phyloP scores from a whole-genome alignment of 2,113 vertebrate genomes.

The Mus pahari region DNA sequence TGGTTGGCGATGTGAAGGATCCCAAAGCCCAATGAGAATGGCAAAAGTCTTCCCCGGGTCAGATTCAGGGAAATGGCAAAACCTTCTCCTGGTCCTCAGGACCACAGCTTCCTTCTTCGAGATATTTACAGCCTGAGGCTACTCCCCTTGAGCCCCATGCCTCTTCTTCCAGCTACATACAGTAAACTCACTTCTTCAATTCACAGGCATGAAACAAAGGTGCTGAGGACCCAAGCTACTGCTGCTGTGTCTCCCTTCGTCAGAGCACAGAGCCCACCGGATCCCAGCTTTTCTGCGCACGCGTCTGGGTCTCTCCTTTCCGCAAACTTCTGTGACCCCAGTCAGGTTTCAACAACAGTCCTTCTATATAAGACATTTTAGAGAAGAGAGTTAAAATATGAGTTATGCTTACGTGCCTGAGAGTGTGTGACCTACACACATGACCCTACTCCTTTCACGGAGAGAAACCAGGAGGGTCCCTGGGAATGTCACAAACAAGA shows the following conservation, averaged over 20 bases:
- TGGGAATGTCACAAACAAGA: background rate
- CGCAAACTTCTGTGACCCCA: background rate
- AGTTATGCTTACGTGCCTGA: background rate
- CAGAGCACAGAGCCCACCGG: background rate
- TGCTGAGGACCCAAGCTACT: too few species aligned
- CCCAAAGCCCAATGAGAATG: background rate
- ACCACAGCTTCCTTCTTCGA: background rate
- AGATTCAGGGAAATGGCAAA: too few species aligned
- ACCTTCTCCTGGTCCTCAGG: too few species aligned
- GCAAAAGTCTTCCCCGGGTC: background rate
- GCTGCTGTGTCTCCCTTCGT: background rate
- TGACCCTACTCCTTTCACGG: background rate
- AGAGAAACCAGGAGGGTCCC: background rate
- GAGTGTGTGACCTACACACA: too few species aligned
- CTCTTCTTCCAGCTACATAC: background rate
- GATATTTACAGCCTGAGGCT: background rate
- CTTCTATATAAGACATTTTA: background rate
- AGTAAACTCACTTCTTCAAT: background rate
- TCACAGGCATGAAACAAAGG: background rate
- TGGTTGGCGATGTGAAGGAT: background rate
- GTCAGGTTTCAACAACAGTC: background rate
- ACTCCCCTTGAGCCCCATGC: background rate
- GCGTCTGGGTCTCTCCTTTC: background rate
- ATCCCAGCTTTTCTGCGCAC: background rate
- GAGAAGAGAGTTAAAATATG: background rate